Evolutionary conservation across 2,888 invertebrate genomes (phyloP).

Genomic region (Drosophila subsilvestris): DNA sequence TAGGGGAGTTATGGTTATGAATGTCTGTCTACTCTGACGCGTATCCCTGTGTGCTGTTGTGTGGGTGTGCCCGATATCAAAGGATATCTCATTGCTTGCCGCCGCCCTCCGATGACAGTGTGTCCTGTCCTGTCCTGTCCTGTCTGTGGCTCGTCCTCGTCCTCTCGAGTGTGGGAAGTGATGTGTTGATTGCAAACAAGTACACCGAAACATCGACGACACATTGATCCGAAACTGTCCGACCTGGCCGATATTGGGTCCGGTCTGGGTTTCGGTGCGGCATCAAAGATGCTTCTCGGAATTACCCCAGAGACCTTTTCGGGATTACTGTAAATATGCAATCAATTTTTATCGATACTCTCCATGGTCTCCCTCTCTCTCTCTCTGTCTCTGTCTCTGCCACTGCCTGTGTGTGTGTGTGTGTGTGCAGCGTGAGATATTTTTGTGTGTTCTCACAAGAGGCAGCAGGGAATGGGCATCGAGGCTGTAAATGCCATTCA

Average conservation of each 20-base stretch:
- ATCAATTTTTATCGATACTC: conserved; percentile 74
- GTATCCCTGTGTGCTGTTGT: conserved; percentile 21
- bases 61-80: conserved; percentile 73
- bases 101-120: conserved; percentile 22
- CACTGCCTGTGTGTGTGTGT: conserved; percentile 6
- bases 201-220: conserved; percentile 34
- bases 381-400: neutral
- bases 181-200: conserved; percentile 76
- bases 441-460: conserved; percentile 28
- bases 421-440: conserved; percentile 42
- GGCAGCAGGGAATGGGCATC: conserved; percentile 33
- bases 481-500: conserved; percentile 47
- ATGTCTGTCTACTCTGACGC: neutral
- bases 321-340: conserved; percentile 71
- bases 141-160: neutral
- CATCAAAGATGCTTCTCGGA: conserved; percentile 45
- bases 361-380: neutral
- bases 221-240: conserved; percentile 19
- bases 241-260: neutral
- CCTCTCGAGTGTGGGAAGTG: conserved; percentile 70
- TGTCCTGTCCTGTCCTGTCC: conserved; percentile 3
- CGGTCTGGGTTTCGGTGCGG: conserved; percentile 11
- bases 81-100: conserved; percentile 34
- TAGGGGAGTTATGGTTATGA: conserved; percentile 40
- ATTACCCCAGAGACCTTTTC: conserved; percentile 46